Evolutionary conservation across 2,888 invertebrate species (phyloP), one percentile per base, ranked within the genome.

Genomic region (Drosophila eohydei): DNA sequence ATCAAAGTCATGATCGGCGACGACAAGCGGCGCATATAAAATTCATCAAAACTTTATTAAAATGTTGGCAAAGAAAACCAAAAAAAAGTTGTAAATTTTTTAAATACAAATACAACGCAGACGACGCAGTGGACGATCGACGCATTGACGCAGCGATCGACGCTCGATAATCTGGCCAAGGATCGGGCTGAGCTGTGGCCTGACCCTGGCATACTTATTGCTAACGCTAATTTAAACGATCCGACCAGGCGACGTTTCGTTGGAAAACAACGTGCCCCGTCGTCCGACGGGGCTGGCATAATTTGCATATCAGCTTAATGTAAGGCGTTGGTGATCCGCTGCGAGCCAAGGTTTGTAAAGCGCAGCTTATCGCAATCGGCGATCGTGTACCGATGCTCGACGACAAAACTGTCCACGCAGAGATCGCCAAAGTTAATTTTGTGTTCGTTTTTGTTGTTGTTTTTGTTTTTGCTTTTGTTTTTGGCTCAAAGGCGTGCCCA

Each of bases 31-130:
- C 70, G 89, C 85, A 86, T 87, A 85, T 89, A 78, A 86, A 89
- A 89, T 88, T 85, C 81, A 86, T 85, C 89, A 88, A 89, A 89
- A 88, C 81, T 83, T 86, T 86, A 88, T 86, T 89, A 88, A 87
- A 89, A 89, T 74, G 85, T 87, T 89, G 61, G 70, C 80, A 67
- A 62, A 66, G 65, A 71, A 32, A 43, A 12, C 4, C 9, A 8
- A 21, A 32, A 43, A 43, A 56, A 43, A 87, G 78, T 78, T 88
- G 85, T 89, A 86, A 78, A 82, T 79, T 89, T 89, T 86, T 89
- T 64, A 88, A 86, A 86, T 89, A 86, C 89, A 86, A 89, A 86
- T 84, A 89, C 80, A 30, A 6, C 16, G 26, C 40, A 64, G 43
- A 56, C 14, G 52, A 26, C 50, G n/a, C n/a, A 30, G n/a, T 9